Percentiles rank a stretch among this genome's conserved stretches.
phyloP scores from a whole-genome alignment of 1,140 invertebrate species.

The Heterodera schachtii region DNA sequence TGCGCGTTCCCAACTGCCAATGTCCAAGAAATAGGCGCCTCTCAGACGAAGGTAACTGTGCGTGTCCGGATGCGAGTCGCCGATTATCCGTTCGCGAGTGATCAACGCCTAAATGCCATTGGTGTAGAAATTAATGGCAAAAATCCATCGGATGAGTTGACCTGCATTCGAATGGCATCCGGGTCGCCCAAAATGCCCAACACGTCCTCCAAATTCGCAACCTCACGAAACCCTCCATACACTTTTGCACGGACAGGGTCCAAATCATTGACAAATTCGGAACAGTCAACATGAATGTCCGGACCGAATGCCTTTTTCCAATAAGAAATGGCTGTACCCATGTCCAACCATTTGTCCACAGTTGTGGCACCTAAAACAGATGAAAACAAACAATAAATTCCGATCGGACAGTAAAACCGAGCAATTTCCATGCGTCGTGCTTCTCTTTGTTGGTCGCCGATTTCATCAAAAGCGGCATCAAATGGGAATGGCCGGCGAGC shows the following conservation, averaged over 20 bases:
- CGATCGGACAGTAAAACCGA: conserved; percentile 24
- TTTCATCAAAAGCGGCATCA: conserved; percentile 36
- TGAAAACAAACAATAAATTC: conserved; percentile 18
- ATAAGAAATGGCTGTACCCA: conserved; percentile 35
- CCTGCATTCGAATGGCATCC: conserved; percentile 56
- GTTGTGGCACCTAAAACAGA: conserved; percentile 39
- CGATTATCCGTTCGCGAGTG: conserved; percentile 57
- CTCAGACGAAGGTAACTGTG: conserved; percentile 54
- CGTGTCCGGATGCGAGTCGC: conserved; percentile 52
- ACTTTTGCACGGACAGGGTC: conserved; percentile 30
- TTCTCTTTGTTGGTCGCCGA: conserved; percentile 25
- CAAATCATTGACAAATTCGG: conserved; percentile 31
- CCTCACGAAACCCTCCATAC: conserved; percentile 42
- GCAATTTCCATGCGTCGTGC: conserved; percentile 50
- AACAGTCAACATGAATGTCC: conserved; percentile 23
- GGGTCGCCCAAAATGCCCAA: conserved; percentile 43
- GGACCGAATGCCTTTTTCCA: conserved; percentile 40
- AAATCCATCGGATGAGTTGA: background rate
- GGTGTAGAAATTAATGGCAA: background rate
- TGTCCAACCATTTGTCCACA: conserved; percentile 52
- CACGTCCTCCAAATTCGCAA: conserved; percentile 29
- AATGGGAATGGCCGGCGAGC: conserved; percentile 36
- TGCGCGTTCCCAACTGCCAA: conserved; percentile 53
- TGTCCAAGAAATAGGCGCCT: conserved; percentile 55
- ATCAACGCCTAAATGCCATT: conserved; percentile 34